Evolutionary conservation across 2,113 vertebrate species (phyloP).

Genomic region (Anolis carolinensis): DNA sequence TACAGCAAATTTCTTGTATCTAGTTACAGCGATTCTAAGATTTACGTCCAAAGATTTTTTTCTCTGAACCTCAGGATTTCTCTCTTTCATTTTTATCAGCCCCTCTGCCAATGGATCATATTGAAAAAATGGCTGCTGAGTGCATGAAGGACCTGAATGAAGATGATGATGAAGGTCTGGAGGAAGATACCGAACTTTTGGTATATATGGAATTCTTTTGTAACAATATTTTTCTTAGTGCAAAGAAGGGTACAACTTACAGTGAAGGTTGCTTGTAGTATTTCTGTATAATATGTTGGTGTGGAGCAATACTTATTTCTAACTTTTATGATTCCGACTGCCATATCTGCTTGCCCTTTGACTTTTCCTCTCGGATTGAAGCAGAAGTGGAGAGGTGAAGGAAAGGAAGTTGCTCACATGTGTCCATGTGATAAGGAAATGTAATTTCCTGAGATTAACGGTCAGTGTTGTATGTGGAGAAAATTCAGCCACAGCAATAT

Average conservation of each 20-base stretch:
- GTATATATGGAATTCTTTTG: constrained; percentile 70
- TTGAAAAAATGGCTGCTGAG: constrained; percentile 90
- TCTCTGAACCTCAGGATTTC: constrained; percentile 11
- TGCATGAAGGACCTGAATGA: constrained; percentile 92
- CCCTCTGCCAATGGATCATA: constrained; percentile 93
- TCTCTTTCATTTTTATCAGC: constrained; percentile 72
- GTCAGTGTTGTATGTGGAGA: background rate
- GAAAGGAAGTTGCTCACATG: background rate
- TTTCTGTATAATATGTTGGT: background rate
- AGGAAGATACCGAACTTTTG: constrained; percentile 85
- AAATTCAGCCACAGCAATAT: background rate
- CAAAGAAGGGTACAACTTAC: background rate
- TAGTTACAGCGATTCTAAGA: background rate
- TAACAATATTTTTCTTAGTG: background rate
- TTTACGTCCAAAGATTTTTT: background rate
- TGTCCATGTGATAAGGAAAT: background rate
- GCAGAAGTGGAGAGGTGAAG: background rate
- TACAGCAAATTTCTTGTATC: background rate
- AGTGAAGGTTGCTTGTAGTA: background rate
- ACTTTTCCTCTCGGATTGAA: background rate
- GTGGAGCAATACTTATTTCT: background rate
- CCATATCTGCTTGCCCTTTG: background rate
- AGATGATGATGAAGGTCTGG: constrained; percentile 83
- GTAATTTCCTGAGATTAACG: background rate
- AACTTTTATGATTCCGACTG: background rate